Base-by-base conservation (phyloP, 2,113 vertebrate genomes). In the Nothoprocta perdicaria region DNA sequence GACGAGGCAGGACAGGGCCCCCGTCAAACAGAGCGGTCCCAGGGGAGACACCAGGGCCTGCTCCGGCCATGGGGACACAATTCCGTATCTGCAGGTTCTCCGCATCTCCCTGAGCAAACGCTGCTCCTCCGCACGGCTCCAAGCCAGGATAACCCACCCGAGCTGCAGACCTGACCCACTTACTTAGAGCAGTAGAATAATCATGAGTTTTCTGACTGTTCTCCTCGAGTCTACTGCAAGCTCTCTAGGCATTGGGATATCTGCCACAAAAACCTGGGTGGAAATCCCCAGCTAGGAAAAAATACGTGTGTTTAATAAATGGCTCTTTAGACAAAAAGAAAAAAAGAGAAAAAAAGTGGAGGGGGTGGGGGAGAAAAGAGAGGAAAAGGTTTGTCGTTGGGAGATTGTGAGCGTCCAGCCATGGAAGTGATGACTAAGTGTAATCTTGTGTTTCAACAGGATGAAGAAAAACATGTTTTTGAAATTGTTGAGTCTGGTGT, bases 381-480 rank as follows among this genome's bases (percentile, higher is more conserved):
- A 94, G 67, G 84, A 89, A 92, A 95, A 38, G 27, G 63, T 73
- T 91, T 60, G 77, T 74, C 88, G 62, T 48, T 69, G 75, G 71
- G 43, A 60, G 88, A 92, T 90, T 50, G 14, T 67, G 85, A 15
- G 15, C 62, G 46, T 57, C 86, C 31, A 46, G n/a, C 74, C 77
- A 60, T 53, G 0, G 52, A 91, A 87, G 48, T 88, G 88, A 92
- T 92, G 94, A 95, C 65, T 93, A 79, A 95, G 82, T 78, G 41
- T 53, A 96, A 95, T 48, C 95, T 69, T 75, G 26, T 81, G 29
- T 93, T 93, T 67, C 55, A 84, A 92, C 68, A 79, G 85, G 57
- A 93, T 87, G 88, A 94, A 95, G 66, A 86, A 91, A 94, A 93
- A 73, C 85, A 94, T 72, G 65, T 14, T 95, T 92, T 95, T 94